Conservation (phyloP, 2,113 vertebrate genomes). For the Raja brachyura region DNA sequence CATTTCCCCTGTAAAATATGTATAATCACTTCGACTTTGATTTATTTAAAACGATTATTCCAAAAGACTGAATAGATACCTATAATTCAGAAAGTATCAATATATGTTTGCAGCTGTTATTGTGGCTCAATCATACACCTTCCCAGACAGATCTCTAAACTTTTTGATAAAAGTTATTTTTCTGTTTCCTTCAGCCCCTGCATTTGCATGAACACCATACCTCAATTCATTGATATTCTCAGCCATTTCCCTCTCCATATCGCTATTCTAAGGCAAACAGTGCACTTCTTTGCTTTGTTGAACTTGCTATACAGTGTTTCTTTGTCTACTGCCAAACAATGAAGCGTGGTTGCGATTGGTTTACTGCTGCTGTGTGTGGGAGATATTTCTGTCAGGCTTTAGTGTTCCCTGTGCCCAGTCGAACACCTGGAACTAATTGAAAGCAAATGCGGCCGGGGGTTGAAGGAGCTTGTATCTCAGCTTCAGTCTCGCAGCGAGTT, state of each 20-base stretch:
- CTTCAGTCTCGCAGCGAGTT: background rate
- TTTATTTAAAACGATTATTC: background rate
- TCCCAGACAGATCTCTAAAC: background rate
- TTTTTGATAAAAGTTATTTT: background rate
- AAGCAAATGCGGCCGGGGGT: background rate
- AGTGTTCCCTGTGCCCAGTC: slow-evolving; percentile 43
- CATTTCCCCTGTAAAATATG: background rate
- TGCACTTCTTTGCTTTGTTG: slow-evolving; percentile 52
- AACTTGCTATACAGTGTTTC: slow-evolving; percentile 65
- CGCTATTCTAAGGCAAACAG: slow-evolving; percentile 47
- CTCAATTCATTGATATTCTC: slow-evolving; percentile 32
- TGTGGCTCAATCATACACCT: background rate
- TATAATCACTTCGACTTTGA: background rate
- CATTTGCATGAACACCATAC: background rate
- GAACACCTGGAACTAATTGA: slow-evolving; percentile 40
- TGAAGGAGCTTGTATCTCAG: background rate
- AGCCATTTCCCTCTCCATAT: slow-evolving; percentile 19
- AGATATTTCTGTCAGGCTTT: slow-evolving; percentile 51
- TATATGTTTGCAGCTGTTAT: background rate
- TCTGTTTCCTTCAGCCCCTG: background rate
- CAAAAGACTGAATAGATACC: background rate
- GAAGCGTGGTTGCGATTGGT: slow-evolving; percentile 63
- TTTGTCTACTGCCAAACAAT: slow-evolving; percentile 80
- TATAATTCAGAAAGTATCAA: background rate
- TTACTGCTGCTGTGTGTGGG: slow-evolving; percentile 50